A percentile compares a stretch with the other conserved stretches of the same genome.
Evolutionary conservation across 2,888 invertebrate species (phyloP).

Genomic region (Hesperia comma): DNA sequence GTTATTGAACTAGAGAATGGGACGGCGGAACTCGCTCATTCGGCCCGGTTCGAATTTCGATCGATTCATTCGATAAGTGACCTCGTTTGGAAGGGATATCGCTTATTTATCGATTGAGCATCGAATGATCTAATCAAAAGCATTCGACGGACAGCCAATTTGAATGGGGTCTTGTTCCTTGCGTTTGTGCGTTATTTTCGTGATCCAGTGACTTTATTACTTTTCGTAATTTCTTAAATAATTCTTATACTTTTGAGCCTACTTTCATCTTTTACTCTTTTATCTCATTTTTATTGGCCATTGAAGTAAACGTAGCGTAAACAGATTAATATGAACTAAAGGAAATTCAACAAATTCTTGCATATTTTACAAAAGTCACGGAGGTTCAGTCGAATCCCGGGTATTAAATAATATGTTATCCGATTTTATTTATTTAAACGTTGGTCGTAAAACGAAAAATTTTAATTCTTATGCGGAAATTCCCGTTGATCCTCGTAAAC

Average conservation of each 20-base stretch:
- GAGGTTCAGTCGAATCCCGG: conserved; percentile 18
- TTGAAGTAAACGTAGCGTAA: conserved; percentile 17
- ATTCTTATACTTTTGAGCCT: conserved; percentile 2
- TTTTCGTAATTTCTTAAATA: conserved; percentile 14
- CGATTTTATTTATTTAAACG: conserved; percentile 38
- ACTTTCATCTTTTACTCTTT: conserved; percentile 10
- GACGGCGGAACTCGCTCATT: conserved; percentile 74
- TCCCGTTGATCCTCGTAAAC: conserved; percentile 49
- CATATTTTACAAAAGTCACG: conserved; percentile 23
- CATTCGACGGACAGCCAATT: conserved; percentile 40
- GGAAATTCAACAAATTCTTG: conserved; percentile 9
- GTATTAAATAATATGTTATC: conserved; percentile 33
- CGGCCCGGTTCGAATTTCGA: conserved; percentile 77
- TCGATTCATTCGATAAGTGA: conserved; percentile 83
- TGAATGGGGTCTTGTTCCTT: conserved; percentile 41
- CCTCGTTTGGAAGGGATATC: conserved; percentile 78
- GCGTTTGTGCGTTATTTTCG: conserved; percentile 13
- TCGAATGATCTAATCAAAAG: conserved; percentile 69
- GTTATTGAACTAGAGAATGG: conserved; percentile 47
- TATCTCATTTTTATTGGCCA: conserved; percentile 10
- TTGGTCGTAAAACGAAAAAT: conserved; percentile 48
- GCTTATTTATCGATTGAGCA: conserved; percentile 77
- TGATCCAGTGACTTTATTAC: conserved; percentile 3
- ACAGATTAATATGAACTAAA: conserved; percentile 16
- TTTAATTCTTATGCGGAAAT: conserved; percentile 52